Conservation (phyloP, 2,888 invertebrate species). For the Ennomos quercinarius region DNA sequence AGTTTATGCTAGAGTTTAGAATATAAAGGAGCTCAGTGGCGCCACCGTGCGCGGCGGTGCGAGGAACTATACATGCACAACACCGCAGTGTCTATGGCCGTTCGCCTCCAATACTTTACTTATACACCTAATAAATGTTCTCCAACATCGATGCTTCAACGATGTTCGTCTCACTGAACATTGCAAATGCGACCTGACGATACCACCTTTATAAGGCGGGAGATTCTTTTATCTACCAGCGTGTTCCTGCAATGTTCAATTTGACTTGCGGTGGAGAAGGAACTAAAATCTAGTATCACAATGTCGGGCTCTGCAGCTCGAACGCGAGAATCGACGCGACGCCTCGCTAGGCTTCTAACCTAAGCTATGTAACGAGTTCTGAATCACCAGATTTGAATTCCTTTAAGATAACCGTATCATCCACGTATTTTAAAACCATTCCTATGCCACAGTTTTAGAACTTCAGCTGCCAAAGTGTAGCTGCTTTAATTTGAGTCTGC, state of each 20-base stretch:
- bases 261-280: slow-evolving; percentile 74
- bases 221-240: slow-evolving; percentile 62
- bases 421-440: slow-evolving; percentile 2
- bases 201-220: slow-evolving; percentile 59
- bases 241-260: slow-evolving; percentile 58
- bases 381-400: slow-evolving; percentile 32
- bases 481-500: slow-evolving; percentile 4
- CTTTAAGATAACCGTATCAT: slow-evolving; percentile 4
- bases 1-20: slow-evolving; percentile 83
- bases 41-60: slow-evolving; percentile 81
- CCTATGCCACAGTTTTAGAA: slow-evolving; percentile 4
- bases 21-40: slow-evolving; percentile 80
- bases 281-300: slow-evolving; percentile 86
- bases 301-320: slow-evolving; percentile 79
- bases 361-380: slow-evolving; percentile 42
- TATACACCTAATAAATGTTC: slow-evolving; percentile 79
- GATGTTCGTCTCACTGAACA: slow-evolving; percentile 66
- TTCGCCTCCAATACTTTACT: slow-evolving; percentile 80
- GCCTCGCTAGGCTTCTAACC: slow-evolving; percentile 59
- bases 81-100: slow-evolving; percentile 82
- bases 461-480: slow-evolving; percentile 3
- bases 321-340: slow-evolving; percentile 70
- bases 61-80: slow-evolving; percentile 85
- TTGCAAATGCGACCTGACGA: slow-evolving; percentile 52
- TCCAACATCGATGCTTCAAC: slow-evolving; percentile 77